Evolutionary conservation across 2,113 vertebrate species (phyloP).

Genomic region (Zosterops japonicus): DNA sequence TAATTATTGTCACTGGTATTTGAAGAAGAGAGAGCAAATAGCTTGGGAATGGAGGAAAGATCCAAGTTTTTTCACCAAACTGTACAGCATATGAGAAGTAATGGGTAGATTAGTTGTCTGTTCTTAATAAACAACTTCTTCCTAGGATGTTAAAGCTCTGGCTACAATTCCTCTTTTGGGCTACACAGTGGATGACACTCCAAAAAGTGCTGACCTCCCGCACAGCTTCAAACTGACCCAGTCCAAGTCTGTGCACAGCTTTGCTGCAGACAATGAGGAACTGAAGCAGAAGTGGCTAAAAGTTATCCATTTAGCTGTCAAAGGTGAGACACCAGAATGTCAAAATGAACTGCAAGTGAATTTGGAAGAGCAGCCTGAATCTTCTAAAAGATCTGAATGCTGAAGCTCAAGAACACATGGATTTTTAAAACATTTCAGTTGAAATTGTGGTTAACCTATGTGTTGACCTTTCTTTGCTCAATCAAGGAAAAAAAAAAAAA

Average conservation of each 20-base stretch:
- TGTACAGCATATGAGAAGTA: not conserved
- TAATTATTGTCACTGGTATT: not conserved
- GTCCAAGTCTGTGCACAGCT: slow-evolving; percentile 93
- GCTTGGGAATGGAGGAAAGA: not conserved
- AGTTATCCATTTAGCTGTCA: slow-evolving; percentile 89
- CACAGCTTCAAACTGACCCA: slow-evolving; percentile 92
- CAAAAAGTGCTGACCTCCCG: slow-evolving; percentile 80
- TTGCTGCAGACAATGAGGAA: slow-evolving; percentile 90
- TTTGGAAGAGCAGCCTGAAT: slow-evolving; percentile 60
- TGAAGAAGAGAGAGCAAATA: not conserved
- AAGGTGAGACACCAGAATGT: slow-evolving; percentile 80
- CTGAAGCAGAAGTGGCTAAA: slow-evolving; percentile 94
- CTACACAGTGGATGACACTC: slow-evolving; percentile 86
- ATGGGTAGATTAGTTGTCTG: not conserved
- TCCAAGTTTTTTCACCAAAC: not conserved
- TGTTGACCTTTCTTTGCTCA: slow-evolving; percentile 27
- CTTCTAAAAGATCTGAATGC: slow-evolving; percentile 58
- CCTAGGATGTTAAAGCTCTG: slow-evolving; percentile 93
- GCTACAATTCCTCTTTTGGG: slow-evolving; percentile 94
- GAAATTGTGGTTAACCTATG: slow-evolving; percentile 29
- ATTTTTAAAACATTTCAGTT: not conserved
- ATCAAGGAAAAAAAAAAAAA: not conserved
- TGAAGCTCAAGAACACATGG: slow-evolving; percentile 12
- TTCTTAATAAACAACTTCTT: not conserved
- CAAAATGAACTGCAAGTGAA: slow-evolving; percentile 50